These are phyloP conservation scores for Sapajus apella DNA, from an alignment of 2,113 vertebrate species.

Conservation along the genomic window DNA sequence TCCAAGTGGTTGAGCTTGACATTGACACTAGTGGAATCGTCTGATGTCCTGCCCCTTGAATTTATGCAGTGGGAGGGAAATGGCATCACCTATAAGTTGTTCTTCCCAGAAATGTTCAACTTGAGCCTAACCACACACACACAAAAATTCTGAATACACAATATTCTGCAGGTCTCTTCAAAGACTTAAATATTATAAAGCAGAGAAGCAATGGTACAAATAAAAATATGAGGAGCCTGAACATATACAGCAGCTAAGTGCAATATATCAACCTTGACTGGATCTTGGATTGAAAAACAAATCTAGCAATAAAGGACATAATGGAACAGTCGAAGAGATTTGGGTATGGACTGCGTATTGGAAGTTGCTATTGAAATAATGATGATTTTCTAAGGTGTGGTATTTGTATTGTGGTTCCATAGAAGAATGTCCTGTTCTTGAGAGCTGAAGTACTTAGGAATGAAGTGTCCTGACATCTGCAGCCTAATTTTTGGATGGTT, in stretches of 20 bases:
- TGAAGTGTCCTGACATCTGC: neutral
- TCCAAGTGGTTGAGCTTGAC: neutral
- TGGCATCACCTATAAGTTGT: neutral
- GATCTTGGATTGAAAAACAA: neutral
- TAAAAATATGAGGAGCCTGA: neutral
- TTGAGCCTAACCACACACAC: neutral
- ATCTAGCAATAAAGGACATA: neutral
- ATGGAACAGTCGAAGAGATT: neutral
- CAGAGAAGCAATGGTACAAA: neutral
- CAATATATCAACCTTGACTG: neutral
- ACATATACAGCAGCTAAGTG: neutral
- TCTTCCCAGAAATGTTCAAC: neutral
- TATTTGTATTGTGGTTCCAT: neutral
- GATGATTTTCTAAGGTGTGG: neutral
- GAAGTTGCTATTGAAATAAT: neutral
- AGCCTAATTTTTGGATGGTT: neutral
- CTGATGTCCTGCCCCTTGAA: neutral
- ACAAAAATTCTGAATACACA: neutral
- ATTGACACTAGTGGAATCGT: too few species aligned
- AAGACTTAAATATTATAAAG: neutral
- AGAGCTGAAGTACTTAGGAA: neutral
- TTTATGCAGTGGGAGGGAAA: neutral
- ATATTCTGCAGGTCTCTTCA: neutral
- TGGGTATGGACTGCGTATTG: neutral
- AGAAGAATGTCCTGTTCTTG: neutral